These are phyloP conservation scores for Ictidomys tridecemlineatus DNA, from an alignment of 2,113 vertebrate species.

Conservation along the genomic window DNA sequence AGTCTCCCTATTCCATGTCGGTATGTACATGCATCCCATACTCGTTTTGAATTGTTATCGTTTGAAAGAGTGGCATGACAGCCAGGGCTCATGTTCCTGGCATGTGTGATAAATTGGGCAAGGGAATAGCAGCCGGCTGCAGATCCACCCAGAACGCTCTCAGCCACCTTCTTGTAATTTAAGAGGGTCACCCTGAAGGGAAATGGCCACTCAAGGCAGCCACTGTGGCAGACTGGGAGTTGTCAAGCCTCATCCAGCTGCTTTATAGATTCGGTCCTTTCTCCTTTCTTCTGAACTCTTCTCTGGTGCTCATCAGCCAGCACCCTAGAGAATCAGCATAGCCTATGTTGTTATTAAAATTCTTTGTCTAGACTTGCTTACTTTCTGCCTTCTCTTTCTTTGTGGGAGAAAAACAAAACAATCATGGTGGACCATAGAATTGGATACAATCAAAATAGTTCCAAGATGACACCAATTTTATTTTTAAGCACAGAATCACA, in stretches of 20 bases:
- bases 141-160: slow-evolving; percentile 81
- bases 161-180: slow-evolving; percentile 84
- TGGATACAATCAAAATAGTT: neutral
- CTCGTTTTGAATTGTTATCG: neutral
- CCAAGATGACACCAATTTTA: neutral
- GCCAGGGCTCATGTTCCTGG: slow-evolving; percentile 75
- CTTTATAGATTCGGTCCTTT: slow-evolving; percentile 79
- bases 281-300: slow-evolving; percentile 79
- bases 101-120: slow-evolving; percentile 74
- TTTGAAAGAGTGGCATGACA: neutral
- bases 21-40: rapidly evolving
- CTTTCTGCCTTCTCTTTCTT: slow-evolving; percentile 66
- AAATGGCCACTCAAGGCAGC: slow-evolving; percentile 76
- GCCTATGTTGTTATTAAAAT: slow-evolving; percentile 85
- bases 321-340: slow-evolving; percentile 71
- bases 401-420: neutral
- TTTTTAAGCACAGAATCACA: neutral
- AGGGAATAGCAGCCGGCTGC: slow-evolving; percentile 77
- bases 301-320: slow-evolving; percentile 79
- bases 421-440: slow-evolving; percentile 15
- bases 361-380: slow-evolving; percentile 41
- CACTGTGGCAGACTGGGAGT: slow-evolving; percentile 74
- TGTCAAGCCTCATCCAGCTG: slow-evolving; percentile 79
- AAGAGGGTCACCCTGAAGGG: slow-evolving; percentile 84
- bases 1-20: neutral